Evolutionary conservation across 2,888 invertebrate species (phyloP).

Genomic region (Hirtodrosophila duncani): DNA sequence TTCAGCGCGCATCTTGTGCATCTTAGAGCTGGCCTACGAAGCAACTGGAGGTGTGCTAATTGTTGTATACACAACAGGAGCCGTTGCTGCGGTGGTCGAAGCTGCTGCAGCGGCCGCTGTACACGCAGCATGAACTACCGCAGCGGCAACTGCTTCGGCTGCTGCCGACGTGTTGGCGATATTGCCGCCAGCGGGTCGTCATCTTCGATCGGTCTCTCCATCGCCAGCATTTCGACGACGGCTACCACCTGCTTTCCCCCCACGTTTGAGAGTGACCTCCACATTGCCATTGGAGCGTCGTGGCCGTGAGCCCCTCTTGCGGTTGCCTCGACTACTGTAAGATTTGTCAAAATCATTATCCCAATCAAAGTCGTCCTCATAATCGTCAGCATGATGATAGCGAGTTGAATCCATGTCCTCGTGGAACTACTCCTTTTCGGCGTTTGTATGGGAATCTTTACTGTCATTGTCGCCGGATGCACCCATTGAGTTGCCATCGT

Average conservation of each 20-base stretch:
- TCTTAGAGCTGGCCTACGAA: constrained; percentile 62
- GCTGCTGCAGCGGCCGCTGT: constrained; percentile 67
- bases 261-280: constrained; percentile 76
- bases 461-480: constrained; percentile 82
- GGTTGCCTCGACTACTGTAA: constrained; percentile 88
- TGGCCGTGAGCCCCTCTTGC: constrained; percentile 81
- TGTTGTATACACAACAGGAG: constrained; percentile 32
- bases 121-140: constrained; percentile 60
- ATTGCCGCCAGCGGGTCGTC: constrained; percentile 55
- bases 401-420: constrained; percentile 93
- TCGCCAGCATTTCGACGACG: constrained; percentile 71
- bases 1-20: constrained; percentile 74
- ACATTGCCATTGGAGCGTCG: constrained; percentile 70
- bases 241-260: constrained; percentile 74
- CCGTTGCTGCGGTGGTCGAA: constrained; percentile 40
- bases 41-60: constrained; percentile 31
- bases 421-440: constrained; percentile 91
- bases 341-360: constrained; percentile 96
- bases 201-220: constrained; percentile 61
- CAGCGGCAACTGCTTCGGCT: constrained; percentile 60
- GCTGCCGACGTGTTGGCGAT: constrained; percentile 61
- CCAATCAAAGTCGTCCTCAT: constrained; percentile 94
- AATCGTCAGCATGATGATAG: constrained; percentile 85
- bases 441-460: constrained; percentile 89
- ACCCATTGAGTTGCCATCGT: constrained; percentile 81